These are phyloP conservation scores for Uropsilus gracilis DNA, from an alignment of 2,113 vertebrate genomes.

Conservation along the genomic window DNA sequence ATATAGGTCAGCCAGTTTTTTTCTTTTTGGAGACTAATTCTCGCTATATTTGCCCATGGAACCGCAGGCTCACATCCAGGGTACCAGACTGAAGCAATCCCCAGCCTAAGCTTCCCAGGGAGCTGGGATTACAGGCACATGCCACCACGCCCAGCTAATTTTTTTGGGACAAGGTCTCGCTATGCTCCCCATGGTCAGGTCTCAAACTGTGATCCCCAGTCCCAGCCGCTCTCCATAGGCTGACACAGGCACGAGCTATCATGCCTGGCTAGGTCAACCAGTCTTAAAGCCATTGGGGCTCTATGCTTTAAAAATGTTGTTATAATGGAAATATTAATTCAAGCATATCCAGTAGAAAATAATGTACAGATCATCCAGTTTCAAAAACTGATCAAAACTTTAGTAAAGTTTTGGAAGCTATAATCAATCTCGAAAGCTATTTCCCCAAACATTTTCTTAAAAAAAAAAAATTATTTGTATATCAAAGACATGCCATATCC, in stretches of 20 bases:
- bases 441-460: neutral
- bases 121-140: too few relatives aligned
- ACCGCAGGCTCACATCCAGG: too few relatives aligned
- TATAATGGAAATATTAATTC: neutral
- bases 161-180: too few relatives aligned
- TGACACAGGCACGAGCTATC: too few relatives aligned
- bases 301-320: neutral
- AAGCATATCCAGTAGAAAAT: neutral
- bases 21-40: too few relatives aligned
- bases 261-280: neutral
- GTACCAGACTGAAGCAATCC: too few relatives aligned
- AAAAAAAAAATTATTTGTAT: neutral
- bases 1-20: neutral
- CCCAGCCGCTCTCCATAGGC: too few relatives aligned
- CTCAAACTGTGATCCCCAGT: too few relatives aligned
- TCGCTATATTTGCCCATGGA: too few relatives aligned
- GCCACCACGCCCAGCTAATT: too few relatives aligned
- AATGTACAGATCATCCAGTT: neutral
- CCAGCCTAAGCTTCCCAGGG: too few relatives aligned
- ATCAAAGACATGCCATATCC: neutral
- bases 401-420: neutral
- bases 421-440: neutral
- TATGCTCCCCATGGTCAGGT: too few relatives aligned
- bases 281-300: neutral
- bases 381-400: slow-evolving; percentile 19